Conservation (phyloP, 1,140 invertebrate species). For the Telenomus remus region DNA sequence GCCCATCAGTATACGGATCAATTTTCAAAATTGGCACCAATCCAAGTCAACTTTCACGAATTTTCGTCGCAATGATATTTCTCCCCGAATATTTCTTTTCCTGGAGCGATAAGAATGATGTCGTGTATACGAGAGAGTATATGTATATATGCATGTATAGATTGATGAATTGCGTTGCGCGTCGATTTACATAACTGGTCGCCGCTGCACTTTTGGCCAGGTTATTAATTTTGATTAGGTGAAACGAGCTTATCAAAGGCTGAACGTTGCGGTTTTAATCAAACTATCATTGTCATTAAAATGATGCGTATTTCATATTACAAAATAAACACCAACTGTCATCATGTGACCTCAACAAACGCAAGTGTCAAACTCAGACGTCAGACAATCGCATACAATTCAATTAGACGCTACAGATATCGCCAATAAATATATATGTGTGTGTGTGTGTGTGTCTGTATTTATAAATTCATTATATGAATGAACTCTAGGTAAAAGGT, state of each 20-base stretch:
- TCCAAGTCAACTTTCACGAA: neutral
- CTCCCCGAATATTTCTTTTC: constrained; percentile 8
- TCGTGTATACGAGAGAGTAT: constrained; percentile 15
- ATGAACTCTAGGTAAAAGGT: neutral
- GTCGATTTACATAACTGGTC: constrained; percentile 45
- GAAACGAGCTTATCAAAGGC: constrained; percentile 43
- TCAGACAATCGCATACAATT: too few species aligned
- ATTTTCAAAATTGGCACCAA: neutral
- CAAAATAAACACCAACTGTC: neutral
- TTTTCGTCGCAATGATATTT: constrained; percentile 3
- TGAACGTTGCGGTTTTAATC: too few species aligned
- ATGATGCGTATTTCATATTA: constrained; percentile 21
- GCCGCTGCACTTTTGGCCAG: constrained; percentile 26
- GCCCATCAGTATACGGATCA: neutral
- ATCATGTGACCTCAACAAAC: too few species aligned
- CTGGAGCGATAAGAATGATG: constrained; percentile 31
- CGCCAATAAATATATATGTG: too few species aligned
- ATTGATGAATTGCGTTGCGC: constrained; percentile 44
- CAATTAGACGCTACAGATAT: too few species aligned
- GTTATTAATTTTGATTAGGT: constrained; percentile 47
- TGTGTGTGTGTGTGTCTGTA: too few species aligned
- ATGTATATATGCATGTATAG: neutral
- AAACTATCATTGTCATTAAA: neutral
- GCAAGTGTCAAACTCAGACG: too few species aligned
- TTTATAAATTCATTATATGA: neutral